phyloP scores from a whole-genome alignment of 2,888 invertebrate genomes.

The Crematogaster levior region DNA sequence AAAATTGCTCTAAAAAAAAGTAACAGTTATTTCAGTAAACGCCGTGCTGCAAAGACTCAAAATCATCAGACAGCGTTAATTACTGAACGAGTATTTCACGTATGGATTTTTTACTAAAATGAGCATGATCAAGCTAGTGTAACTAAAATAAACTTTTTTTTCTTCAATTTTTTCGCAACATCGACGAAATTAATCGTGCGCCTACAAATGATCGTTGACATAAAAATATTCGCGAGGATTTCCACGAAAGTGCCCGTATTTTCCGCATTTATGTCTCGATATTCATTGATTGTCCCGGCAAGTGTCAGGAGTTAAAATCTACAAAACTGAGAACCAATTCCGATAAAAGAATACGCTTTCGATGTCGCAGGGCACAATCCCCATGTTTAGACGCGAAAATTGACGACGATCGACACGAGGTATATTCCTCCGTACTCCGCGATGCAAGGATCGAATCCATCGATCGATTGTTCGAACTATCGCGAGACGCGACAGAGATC shows the following conservation, averaged over 20 bases:
- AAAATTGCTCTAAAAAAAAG: not conserved
- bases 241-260: not conserved
- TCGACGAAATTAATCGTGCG: not conserved
- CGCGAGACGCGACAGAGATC: not conserved
- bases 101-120: not conserved
- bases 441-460: not conserved
- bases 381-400: not conserved
- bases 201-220: not conserved
- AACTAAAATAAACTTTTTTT: not conserved
- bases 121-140: not conserved
- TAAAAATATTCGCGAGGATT: not conserved
- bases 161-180: not conserved
- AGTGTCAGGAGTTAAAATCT: not conserved
- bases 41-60: too few species aligned
- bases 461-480: not conserved
- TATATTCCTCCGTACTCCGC: not conserved
- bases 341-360: not conserved
- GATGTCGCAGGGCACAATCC: not conserved
- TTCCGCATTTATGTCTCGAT: not conserved
- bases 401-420: not conserved
- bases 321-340: not conserved
- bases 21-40: slow-evolving; percentile 39
- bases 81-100: not conserved
- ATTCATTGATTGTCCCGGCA: not conserved
- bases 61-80: not conserved